Conservation (phyloP, 2,113 vertebrate species). For the Gorsachius goisagi region DNA sequence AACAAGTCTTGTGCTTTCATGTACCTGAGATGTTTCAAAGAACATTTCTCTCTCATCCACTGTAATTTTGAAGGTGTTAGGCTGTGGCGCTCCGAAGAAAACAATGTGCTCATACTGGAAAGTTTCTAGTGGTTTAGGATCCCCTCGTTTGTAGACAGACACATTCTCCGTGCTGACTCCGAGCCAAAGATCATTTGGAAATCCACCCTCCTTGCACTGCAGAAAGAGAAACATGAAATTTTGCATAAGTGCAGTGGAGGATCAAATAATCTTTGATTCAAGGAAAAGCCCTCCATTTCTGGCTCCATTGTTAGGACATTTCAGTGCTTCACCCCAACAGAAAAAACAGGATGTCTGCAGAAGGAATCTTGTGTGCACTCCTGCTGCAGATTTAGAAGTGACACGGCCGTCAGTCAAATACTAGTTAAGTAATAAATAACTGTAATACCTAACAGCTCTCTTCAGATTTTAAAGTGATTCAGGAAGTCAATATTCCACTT, state of each 20-base stretch:
- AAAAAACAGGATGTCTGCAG: not conserved
- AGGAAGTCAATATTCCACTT: not conserved
- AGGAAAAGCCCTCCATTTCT: not conserved
- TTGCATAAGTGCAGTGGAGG: not conserved
- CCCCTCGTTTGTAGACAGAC: conserved; percentile 86
- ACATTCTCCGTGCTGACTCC: conserved; percentile 88
- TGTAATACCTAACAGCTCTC: not conserved
- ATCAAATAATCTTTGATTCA: not conserved
- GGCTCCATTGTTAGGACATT: not conserved
- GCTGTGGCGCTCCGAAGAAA: conserved; percentile 86
- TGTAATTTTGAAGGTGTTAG: conserved; percentile 90
- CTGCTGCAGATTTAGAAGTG: not conserved
- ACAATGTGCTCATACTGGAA: conserved; percentile 89
- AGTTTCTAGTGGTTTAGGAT: conserved; percentile 86
- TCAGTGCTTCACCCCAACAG: not conserved
- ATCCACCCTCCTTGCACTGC: conserved; percentile 92
- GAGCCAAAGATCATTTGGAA: conserved; percentile 90
- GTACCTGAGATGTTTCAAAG: conserved; percentile 90
- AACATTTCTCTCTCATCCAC: conserved; percentile 94
- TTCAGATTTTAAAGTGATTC: not conserved
- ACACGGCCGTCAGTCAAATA: not conserved
- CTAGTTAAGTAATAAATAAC: not conserved
- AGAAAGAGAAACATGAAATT: not conserved
- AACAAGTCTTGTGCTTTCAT: not conserved
- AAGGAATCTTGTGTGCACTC: not conserved